These are phyloP conservation scores for Vollenhovia emeryi DNA, from an alignment of 1,140 invertebrate genomes.

Conservation along the genomic window DNA sequence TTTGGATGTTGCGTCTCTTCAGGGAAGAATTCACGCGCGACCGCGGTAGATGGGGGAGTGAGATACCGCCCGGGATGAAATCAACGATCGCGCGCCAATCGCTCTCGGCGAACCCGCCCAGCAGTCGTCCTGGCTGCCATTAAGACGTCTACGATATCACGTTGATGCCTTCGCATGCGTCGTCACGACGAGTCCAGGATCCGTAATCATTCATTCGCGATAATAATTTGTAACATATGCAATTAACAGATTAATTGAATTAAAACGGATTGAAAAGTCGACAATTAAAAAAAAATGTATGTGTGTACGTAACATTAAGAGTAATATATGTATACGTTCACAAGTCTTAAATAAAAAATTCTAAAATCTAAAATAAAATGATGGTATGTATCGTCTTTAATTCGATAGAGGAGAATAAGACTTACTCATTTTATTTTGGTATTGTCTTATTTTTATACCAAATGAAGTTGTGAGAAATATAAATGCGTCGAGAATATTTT, in stretches of 20 bases:
- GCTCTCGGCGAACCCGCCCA: conserved; percentile 58
- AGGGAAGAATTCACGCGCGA: conserved; percentile 56
- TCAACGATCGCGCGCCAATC: conserved; percentile 59
- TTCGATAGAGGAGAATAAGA: no score
- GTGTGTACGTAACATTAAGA: background rate
- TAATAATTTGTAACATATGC: background rate
- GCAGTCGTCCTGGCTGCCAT: conserved; percentile 30
- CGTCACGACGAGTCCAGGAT: background rate
- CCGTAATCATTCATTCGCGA: background rate
- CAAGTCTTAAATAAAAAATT: no score
- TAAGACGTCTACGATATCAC: conserved; percentile 49
- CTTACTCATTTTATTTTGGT: no score
- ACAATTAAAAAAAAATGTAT: background rate
- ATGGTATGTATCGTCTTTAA: no score
- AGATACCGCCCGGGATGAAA: conserved; percentile 64
- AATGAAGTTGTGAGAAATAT: no score
- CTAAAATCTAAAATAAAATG: no score
- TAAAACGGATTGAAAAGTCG: background rate
- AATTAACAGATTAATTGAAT: no score
- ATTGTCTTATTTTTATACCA: no score
- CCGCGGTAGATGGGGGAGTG: conserved; percentile 34
- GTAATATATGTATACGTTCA: no score
- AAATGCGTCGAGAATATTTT: no score
- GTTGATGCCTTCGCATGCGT: background rate
- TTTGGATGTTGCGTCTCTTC: conserved; percentile 52